A percentile compares a stretch with the other conserved stretches of the same genome.
Evolutionary conservation across 2,888 invertebrate species (phyloP).

Genomic region (Eledone cirrhosa): DNA sequence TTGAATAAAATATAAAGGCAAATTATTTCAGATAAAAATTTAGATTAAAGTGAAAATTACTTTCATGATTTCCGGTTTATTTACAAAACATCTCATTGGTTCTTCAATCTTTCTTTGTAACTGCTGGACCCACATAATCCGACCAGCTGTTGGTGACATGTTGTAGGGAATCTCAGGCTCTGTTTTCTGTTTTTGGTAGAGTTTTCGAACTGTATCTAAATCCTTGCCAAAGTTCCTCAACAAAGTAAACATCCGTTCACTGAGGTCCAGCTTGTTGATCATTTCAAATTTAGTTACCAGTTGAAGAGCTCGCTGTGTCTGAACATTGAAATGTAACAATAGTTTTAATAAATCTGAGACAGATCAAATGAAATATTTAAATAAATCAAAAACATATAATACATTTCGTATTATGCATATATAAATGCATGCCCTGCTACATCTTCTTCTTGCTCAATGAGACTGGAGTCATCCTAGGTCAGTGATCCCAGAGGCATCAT

Average conservation of each 20-base stretch:
- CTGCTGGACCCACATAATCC: slow-evolving; percentile 85
- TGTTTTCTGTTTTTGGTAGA: slow-evolving; percentile 80
- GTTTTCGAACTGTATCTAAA: slow-evolving; percentile 57
- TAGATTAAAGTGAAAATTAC: neutral
- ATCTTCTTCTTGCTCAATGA: too few relatives aligned
- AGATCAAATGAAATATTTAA: too few relatives aligned
- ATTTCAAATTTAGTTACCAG: slow-evolving; percentile 75
- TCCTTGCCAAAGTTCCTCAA: slow-evolving; percentile 56
- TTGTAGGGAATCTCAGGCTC: slow-evolving; percentile 79
- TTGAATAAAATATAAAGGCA: too few relatives aligned
- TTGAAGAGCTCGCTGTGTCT: neutral
- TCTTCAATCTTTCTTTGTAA: slow-evolving; percentile 77
- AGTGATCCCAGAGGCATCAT: too few relatives aligned
- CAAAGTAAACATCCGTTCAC: slow-evolving; percentile 71
- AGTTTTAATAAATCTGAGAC: too few relatives aligned
- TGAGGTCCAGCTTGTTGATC: slow-evolving; percentile 77
- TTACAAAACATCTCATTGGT: slow-evolving; percentile 76
- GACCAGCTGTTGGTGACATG: slow-evolving; percentile 82
- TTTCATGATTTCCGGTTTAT: neutral
- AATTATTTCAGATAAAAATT: too few relatives aligned
- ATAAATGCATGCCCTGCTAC: too few relatives aligned
- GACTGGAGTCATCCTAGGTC: too few relatives aligned
- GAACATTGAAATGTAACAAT: neutral
- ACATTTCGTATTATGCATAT: too few relatives aligned
- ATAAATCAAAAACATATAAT: too few relatives aligned